A percentile compares a stretch with the other conserved stretches of the same genome.
phyloP scores from a whole-genome alignment of 92 coral and sea anemone species.

The Palythoa grandiflora region DNA sequence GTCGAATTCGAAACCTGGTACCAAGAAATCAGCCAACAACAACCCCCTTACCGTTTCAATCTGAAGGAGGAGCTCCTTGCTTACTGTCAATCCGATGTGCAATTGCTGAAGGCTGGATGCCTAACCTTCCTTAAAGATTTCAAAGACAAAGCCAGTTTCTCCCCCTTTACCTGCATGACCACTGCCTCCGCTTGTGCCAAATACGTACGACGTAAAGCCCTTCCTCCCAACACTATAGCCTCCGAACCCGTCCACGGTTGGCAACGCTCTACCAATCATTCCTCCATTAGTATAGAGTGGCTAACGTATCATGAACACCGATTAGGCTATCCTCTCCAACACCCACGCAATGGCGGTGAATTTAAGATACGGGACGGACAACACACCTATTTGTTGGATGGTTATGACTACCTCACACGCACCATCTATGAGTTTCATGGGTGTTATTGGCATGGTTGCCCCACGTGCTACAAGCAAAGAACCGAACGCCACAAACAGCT shows the following conservation, averaged over 20 bases:
- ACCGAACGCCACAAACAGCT: not conserved
- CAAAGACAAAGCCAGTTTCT: too few species aligned
- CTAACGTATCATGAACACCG: not conserved
- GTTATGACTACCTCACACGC: not conserved
- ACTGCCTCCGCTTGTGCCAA: not conserved
- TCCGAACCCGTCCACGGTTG: not conserved
- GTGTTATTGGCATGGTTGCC: slow-evolving; percentile 21
- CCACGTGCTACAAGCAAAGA: not conserved
- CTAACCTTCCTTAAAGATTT: too few species aligned
- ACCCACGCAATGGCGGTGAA: not conserved
- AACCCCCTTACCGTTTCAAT: too few species aligned
- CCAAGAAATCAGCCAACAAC: too few species aligned
- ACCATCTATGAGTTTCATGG: slow-evolving; percentile 26
- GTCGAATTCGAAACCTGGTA: too few species aligned
- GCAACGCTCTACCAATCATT: not conserved
- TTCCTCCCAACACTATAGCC: not conserved
- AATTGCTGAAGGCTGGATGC: too few species aligned
- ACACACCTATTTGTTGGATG: not conserved
- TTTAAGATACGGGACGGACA: not conserved
- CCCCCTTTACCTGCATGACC: too few species aligned
- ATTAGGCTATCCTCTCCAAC: not conserved
- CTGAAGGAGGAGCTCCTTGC: too few species aligned
- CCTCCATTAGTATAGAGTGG: not conserved
- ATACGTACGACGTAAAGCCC: not conserved
- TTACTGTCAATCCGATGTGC: too few species aligned